These are phyloP conservation scores for Empis stercorea DNA, from an alignment of 2,888 invertebrate genomes.

Conservation along the genomic window DNA sequence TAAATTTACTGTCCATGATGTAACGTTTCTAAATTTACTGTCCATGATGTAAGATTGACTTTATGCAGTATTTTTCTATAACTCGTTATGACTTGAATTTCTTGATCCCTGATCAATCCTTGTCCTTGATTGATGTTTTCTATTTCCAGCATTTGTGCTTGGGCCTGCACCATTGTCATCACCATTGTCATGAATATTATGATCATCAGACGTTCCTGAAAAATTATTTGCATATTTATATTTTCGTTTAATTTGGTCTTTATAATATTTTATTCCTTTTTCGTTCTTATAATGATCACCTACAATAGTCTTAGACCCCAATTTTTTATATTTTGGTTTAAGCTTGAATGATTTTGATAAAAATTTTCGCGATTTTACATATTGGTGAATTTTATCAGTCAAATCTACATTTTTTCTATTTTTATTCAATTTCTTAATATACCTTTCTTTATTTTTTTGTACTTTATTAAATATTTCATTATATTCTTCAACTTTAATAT, in stretches of 20 bases:
- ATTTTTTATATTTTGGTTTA: constrained; percentile 1
- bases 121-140: constrained; percentile 1
- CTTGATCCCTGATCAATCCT: constrained; percentile 1
- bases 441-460: not conserved
- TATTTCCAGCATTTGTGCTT: not conserved
- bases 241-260: constrained; percentile 1
- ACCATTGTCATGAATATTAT: constrained; percentile 2
- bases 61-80: constrained; percentile 5
- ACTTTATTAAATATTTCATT: not conserved
- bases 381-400: not conserved
- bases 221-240: constrained; percentile 4
- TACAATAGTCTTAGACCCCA: not conserved
- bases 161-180: no score
- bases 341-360: constrained; percentile 4
- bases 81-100: not conserved
- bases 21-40: constrained; percentile 1
- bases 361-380: no score
- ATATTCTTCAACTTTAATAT: not conserved
- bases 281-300: constrained; percentile 1
- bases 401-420: not conserved
- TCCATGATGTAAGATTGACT: not conserved
- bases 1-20: constrained; percentile 3
- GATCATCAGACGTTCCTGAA: not conserved
- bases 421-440: constrained; percentile 4
- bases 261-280: constrained; percentile 3